These are phyloP conservation scores for Drosophila nigromelanica DNA, from an alignment of 1,140 invertebrate species.

Conservation along the genomic window DNA sequence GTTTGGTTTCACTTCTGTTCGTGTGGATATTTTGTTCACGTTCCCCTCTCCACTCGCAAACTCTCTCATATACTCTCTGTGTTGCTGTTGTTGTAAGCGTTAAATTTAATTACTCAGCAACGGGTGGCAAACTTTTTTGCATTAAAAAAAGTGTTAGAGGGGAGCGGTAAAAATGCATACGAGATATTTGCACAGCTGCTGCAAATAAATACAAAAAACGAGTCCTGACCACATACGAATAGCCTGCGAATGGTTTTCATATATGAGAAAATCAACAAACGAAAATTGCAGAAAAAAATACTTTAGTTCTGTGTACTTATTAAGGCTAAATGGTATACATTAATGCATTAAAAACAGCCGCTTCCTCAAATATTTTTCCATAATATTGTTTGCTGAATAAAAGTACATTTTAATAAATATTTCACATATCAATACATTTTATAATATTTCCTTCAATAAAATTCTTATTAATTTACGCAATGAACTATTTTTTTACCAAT, in stretches of 20 bases:
- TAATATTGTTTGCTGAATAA: neutral
- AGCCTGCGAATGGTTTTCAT: constrained; percentile 20
- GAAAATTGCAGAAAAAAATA: constrained; percentile 16
- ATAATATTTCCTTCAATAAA: too few species aligned
- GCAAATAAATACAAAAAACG: constrained; percentile 49
- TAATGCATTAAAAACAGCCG: neutral
- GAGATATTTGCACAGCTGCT: constrained; percentile 71
- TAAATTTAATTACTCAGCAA: constrained; percentile 79
- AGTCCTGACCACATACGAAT: constrained; percentile 15
- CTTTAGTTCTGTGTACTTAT: constrained; percentile 6
- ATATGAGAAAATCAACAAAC: constrained; percentile 28
- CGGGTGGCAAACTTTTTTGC: constrained; percentile 44
- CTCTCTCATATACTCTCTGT: constrained; percentile 5
- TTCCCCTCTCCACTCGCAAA: neutral
- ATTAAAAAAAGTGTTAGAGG: constrained; percentile 32
- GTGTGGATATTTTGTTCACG: constrained; percentile 51
- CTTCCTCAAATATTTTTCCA: too few species aligned
- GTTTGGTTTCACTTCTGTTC: constrained; percentile 59
- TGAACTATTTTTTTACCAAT: too few species aligned
- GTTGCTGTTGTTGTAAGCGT: constrained; percentile 72
- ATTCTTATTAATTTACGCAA: too few species aligned
- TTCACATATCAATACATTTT: too few species aligned
- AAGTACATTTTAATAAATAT: too few species aligned
- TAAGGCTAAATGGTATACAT: constrained; percentile 14
- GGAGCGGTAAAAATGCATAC: constrained; percentile 28